Conservation (phyloP, 2,797 vertebrate species). For the Orientallactaga sibirica region DNA sequence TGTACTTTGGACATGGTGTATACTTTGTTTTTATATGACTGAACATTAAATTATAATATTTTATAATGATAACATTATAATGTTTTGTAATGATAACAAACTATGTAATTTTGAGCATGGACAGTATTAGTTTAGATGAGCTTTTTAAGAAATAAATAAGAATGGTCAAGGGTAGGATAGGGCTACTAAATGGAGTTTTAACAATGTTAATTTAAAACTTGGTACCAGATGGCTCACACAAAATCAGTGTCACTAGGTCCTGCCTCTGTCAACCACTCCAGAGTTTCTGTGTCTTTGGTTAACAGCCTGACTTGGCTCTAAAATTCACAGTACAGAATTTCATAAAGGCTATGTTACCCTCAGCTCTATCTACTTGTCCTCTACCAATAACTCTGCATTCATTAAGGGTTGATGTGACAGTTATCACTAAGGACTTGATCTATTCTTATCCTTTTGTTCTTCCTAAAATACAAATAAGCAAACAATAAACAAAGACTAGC, state of each 20-base stretch:
- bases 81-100: no score
- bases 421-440: conserved; percentile 2
- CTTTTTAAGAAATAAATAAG: background rate
- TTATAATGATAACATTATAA: conserved; percentile 11
- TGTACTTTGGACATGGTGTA: background rate
- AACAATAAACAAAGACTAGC: background rate
- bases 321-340: conserved; percentile 46
- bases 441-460: conserved; percentile 5
- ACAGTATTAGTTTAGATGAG: background rate
- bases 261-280: background rate
- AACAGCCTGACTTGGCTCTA: conserved; percentile 24
- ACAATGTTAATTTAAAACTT: conserved; percentile 45
- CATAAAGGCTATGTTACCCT: conserved; percentile 11
- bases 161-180: background rate
- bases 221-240: background rate
- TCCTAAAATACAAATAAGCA: background rate
- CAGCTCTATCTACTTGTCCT: background rate
- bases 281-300: conserved; percentile 38
- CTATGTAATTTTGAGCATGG: conserved; percentile 37
- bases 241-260: background rate
- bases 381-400: background rate
- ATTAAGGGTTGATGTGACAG: background rate
- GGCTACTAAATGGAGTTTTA: conserved; percentile 22
- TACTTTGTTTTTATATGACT: background rate
- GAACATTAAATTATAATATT: background rate